Percentiles rank a stretch among this genome's conserved stretches.
Conservation (phyloP, 2,797 vertebrate species). For the Artibeus jamaicensis region DNA sequence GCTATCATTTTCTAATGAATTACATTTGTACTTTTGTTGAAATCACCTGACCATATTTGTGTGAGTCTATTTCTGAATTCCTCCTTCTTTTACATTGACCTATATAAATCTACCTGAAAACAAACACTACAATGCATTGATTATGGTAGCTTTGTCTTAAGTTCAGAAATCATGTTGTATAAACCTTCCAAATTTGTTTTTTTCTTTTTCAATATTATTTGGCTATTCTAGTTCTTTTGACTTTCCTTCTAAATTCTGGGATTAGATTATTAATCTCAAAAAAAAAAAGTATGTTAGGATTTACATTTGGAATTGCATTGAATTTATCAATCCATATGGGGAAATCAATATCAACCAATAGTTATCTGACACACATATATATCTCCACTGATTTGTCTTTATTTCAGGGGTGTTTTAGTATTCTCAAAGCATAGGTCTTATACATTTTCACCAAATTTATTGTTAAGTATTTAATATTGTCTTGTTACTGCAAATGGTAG, state of each 20-base stretch:
- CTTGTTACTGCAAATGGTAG: not conserved
- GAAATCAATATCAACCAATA: not conserved
- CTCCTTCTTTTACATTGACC: not conserved
- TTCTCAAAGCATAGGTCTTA: not conserved
- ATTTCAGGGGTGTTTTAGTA: not conserved
- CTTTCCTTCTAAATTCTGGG: not conserved
- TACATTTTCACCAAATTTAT: not conserved
- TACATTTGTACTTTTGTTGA: not conserved
- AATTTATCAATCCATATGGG: not conserved
- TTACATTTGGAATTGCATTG: not conserved
- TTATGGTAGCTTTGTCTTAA: not conserved
- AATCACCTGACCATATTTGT: not conserved
- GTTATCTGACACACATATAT: no score
- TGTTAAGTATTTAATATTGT: not conserved
- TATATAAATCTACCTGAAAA: not conserved
- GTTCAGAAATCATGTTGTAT: not conserved
- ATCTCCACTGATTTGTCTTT: not conserved
- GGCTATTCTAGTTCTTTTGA: not conserved
- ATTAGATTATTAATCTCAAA: not conserved
- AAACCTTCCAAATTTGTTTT: not conserved
- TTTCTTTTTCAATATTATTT: not conserved
- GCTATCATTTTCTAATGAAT: not conserved
- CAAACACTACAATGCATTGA: not conserved
- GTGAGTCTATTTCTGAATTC: not conserved
- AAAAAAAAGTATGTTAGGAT: not conserved